Percentiles rank a stretch among this genome's conserved stretches.
phyloP scores from a whole-genome alignment of 2,888 invertebrate species.

The Ochlodes sylvanus region DNA sequence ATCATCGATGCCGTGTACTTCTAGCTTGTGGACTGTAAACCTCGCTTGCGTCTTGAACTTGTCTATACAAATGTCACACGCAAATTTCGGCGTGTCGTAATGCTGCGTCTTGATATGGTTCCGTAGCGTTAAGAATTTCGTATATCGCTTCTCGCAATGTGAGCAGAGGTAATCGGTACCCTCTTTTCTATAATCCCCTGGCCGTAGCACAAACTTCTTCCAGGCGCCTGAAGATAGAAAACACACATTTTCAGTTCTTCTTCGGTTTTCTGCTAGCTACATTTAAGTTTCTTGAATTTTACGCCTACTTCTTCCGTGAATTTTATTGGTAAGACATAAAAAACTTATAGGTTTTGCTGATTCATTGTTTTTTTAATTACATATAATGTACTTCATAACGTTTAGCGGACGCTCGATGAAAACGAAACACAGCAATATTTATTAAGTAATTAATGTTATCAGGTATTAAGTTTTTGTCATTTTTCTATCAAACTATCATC shows the following conservation, averaged over 20 bases:
- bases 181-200: conserved; percentile 57
- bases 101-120: conserved; percentile 66
- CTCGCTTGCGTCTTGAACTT: conserved; percentile 62
- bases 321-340: no score
- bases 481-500: no score
- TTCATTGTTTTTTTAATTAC: no score
- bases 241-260: conserved; percentile 43
- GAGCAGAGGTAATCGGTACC: conserved; percentile 55
- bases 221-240: conserved; percentile 61
- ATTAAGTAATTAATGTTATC: no score
- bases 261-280: not conserved
- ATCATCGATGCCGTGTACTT: conserved; percentile 65
- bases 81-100: conserved; percentile 58
- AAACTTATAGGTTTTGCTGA: no score
- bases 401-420: no score
- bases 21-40: conserved; percentile 61
- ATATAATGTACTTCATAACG: no score
- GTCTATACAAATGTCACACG: conserved; percentile 57
- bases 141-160: conserved; percentile 60
- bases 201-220: conserved; percentile 56
- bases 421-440: no score
- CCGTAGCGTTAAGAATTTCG: conserved; percentile 55
- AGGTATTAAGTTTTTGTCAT: no score
- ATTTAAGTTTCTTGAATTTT: not conserved
- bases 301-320: no score